Conservation (phyloP, 2,888 invertebrate genomes). For the Catotricha subobsoleta region DNA sequence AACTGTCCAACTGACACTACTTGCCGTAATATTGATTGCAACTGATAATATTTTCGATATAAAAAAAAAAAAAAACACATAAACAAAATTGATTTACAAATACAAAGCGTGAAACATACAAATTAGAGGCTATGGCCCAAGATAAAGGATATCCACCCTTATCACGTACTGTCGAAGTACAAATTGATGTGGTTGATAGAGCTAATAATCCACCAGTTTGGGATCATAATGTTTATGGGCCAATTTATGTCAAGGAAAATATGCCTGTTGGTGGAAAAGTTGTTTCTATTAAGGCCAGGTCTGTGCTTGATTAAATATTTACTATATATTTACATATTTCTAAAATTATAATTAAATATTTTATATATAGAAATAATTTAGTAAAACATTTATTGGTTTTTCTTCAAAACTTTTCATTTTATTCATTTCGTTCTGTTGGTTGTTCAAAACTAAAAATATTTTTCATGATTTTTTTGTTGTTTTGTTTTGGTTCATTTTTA, state of each 20-base stretch:
- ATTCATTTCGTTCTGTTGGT: neutral
- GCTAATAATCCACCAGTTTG: constrained; percentile 95
- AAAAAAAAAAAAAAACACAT: neutral
- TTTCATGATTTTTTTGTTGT: too few species aligned
- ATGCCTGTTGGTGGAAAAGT: constrained; percentile 94
- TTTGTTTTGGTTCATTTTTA: too few species aligned
- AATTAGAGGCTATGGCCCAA: constrained; percentile 95
- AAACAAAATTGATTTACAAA: neutral
- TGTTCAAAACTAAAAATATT: neutral
- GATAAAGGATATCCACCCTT: constrained; percentile 93
- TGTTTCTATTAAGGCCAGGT: constrained; percentile 97
- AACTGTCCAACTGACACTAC: too few species aligned
- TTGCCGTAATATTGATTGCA: too few species aligned
- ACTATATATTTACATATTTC: constrained; percentile 5
- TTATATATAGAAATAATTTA: too few species aligned
- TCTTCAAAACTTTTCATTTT: too few species aligned
- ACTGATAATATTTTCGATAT: too few species aligned
- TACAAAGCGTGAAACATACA: constrained; percentile 83
- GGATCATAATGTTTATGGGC: constrained; percentile 92
- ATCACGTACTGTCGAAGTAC: constrained; percentile 92
- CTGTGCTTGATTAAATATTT: constrained; percentile 41
- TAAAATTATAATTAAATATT: too few species aligned
- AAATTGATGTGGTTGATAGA: constrained; percentile 95
- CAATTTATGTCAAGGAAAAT: constrained; percentile 95
- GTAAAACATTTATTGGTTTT: too few species aligned